Percentiles rank a stretch among this genome's conserved stretches.
Conservation (phyloP, 2,113 vertebrate genomes). For the Balaeniceps rex region DNA sequence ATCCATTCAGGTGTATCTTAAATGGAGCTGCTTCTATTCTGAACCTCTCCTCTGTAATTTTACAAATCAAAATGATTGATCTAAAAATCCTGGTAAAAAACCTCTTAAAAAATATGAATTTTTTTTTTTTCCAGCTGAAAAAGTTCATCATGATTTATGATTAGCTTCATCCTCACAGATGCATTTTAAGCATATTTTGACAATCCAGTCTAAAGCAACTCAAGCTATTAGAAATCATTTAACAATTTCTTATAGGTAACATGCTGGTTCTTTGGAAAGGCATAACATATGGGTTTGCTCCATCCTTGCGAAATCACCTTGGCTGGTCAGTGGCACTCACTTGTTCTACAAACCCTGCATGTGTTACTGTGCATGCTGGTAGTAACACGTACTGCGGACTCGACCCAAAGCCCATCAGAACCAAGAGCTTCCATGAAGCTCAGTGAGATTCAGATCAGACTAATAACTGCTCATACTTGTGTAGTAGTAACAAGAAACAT, state of each 20-base stretch:
- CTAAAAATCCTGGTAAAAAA: not conserved
- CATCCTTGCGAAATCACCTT: not conserved
- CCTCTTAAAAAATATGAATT: not conserved
- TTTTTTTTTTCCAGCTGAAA: not conserved
- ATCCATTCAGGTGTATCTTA: not conserved
- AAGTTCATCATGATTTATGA: not conserved
- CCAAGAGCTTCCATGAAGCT: not conserved
- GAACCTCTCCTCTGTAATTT: not conserved
- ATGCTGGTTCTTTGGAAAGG: not conserved
- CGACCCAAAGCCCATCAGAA: not conserved
- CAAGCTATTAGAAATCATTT: not conserved
- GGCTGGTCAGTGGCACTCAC: not conserved
- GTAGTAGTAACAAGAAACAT: not conserved
- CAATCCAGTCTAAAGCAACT: not conserved
- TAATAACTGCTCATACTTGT: not conserved
- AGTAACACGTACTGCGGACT: not conserved
- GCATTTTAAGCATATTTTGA: not conserved
- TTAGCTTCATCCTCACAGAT: not conserved
- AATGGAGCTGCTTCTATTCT: not conserved
- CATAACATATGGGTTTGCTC: not conserved
- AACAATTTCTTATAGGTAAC: not conserved
- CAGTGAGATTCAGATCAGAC: not conserved
- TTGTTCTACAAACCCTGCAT: not conserved
- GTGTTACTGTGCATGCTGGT: accelerated
- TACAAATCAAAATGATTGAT: not conserved